phyloP scores from a whole-genome alignment of 2,113 vertebrate genomes.

The Strix aluco region DNA sequence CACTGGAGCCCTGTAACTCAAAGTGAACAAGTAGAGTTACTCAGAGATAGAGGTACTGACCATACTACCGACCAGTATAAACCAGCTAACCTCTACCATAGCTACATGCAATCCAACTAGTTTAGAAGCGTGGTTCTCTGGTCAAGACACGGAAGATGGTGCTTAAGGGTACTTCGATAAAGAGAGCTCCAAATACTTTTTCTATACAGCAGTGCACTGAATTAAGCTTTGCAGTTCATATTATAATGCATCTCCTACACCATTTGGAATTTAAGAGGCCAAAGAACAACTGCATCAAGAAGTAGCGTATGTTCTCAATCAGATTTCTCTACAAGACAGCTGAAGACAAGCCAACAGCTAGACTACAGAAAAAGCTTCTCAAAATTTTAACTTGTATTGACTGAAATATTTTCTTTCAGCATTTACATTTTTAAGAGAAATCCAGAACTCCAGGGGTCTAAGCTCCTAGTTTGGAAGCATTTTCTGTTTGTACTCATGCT shows the following conservation, averaged over 20 bases:
- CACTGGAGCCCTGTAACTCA: not conserved
- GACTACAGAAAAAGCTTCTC: not conserved
- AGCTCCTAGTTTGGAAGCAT: not conserved
- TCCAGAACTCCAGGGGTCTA: not conserved
- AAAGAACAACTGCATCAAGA: not conserved
- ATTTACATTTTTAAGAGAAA: not conserved
- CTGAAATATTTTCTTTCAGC: not conserved
- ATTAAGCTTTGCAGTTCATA: not conserved
- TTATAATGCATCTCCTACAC: not conserved
- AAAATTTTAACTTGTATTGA: not conserved
- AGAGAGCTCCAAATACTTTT: not conserved
- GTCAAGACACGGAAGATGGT: not conserved
- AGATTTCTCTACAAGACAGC: not conserved
- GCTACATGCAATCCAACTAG: accelerated
- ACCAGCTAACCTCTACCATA: not conserved
- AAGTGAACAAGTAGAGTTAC: not conserved
- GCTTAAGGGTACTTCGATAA: not conserved
- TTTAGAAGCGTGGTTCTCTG: not conserved
- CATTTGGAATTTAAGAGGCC: not conserved
- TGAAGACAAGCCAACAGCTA: not conserved
- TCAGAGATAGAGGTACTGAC: not conserved
- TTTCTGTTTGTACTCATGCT: not conserved
- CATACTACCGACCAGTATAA: not conserved
- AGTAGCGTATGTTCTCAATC: not conserved
- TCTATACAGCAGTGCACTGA: not conserved